Evolutionary conservation across 2,113 vertebrate genomes (phyloP), one percentile per base, ranked within the genome.

Genomic region (Anolis carolinensis): DNA sequence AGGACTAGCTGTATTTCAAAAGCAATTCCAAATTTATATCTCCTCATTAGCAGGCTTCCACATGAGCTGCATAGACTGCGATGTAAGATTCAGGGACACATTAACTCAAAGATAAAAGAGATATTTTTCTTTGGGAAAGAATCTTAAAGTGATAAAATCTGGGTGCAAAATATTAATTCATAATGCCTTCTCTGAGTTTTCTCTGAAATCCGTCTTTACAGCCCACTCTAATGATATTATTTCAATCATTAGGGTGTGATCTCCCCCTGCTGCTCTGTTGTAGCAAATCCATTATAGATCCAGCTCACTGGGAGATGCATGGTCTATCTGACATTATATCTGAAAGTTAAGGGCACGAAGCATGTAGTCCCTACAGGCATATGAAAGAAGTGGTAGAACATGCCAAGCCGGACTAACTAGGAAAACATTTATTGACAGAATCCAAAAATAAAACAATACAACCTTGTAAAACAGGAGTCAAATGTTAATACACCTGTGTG

Each of bases 211-310:
- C 30, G 79, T 48, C 52, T 63, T 44, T 34, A 18, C 34, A 86
- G 34, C 44, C 63, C 50, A 68, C 7, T 30, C 83, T 55, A 59
- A 21, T 48, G 48, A 36, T n/a, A 39, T 36, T 73, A 59, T 11
- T 68, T 78, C 32, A 50, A 30, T 44, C 67, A 86, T 62, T 44
- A 80, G 52, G 77, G 34, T 86, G 75, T 70, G 70, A 86, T 48
- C 36, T 63, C 36, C 34, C 52, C 34, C 78, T 86, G 67, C 67
- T 80, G 77, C 55, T 80, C 39, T 72, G 30, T 77, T 36, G 18
- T 14, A n/a, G 68, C 34, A 79, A 86, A 86, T 48, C 52, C 84
- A 72, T 80, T 39, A 80, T 79, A 86, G 52, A 71, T 18, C 36
- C 50, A 14, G 20, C 32, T 80, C 34, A 13, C 36, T 65, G 72